These are phyloP conservation scores for Hydrozoanthus gracilis DNA, from an alignment of 92 coral and sea anemone genomes.

Conservation along the genomic window DNA sequence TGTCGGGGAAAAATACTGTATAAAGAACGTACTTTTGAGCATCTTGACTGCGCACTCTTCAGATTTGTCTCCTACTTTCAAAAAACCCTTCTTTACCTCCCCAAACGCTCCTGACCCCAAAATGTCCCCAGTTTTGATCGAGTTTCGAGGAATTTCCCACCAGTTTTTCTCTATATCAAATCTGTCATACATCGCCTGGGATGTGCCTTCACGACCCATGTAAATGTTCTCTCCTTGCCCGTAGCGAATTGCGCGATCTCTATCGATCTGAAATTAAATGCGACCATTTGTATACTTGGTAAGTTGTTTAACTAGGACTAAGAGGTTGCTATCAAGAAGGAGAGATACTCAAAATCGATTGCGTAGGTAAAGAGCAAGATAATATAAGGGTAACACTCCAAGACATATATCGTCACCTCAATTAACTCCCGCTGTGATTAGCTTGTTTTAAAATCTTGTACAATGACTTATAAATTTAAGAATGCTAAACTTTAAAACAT, in stretches of 20 bases:
- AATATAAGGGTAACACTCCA: no score
- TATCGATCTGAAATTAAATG: background rate
- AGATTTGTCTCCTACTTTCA: slow-evolving; percentile 27
- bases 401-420: no score
- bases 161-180: slow-evolving; percentile 25
- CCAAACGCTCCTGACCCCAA: slow-evolving; percentile 46
- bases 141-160: slow-evolving; percentile 47
- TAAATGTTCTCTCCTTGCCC: background rate
- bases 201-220: background rate
- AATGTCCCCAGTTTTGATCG: slow-evolving; percentile 31
- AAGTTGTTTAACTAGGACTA: no score
- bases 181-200: background rate
- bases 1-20: no score
- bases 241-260: slow-evolving; percentile 3
- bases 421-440: no score
- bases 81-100: slow-evolving; percentile 18
- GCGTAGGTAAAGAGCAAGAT: no score
- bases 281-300: no score
- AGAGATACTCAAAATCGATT: no score
- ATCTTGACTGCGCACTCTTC: slow-evolving; percentile 34
- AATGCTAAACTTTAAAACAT: no score
- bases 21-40: slow-evolving; percentile 33
- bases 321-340: no score
- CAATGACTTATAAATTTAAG: no score
- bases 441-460: no score